A percentile compares a stretch with the other conserved stretches of the same genome.
Evolutionary conservation across 92 coral and sea anemone genomes (phyloP).

Genomic region (Scolanthus callimorphus): DNA sequence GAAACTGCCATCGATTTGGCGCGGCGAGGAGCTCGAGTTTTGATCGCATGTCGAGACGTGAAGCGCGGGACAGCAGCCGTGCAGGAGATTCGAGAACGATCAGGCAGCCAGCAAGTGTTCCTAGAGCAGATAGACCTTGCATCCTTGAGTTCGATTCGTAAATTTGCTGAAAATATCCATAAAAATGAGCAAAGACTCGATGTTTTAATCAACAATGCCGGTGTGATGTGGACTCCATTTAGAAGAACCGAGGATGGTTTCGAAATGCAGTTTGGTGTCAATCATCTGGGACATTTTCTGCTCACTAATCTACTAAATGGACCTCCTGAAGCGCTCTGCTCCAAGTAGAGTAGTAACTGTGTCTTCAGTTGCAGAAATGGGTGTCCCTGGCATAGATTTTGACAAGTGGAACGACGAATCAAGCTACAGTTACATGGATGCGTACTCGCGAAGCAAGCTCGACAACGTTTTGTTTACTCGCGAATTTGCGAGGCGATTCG

Average conservation of each 20-base stretch:
- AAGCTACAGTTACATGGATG: constrained; percentile 22
- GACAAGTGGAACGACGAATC: constrained; percentile 57
- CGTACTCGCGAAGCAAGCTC: constrained; percentile 86
- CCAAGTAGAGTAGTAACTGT: constrained; percentile 90
- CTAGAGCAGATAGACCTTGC: too few relatives aligned
- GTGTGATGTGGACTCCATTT: constrained; percentile 59
- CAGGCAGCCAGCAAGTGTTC: too few relatives aligned
- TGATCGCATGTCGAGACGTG: constrained; percentile 80
- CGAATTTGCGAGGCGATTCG: constrained; percentile 73
- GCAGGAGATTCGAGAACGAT: constrained; percentile 62
- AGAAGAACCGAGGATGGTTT: constrained; percentile 80
- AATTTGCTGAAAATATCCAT: constrained; percentile 56
- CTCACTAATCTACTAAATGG: constrained; percentile 65
- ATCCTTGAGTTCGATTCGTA: constrained; percentile 83
- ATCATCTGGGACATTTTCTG: constrained; percentile 93
- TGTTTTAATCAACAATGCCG: constrained; percentile 90
- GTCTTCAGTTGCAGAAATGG: constrained; percentile 59
- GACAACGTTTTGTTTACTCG: constrained; percentile 86
- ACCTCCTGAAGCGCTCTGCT: constrained; percentile 52
- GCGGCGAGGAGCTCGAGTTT: constrained; percentile 73
- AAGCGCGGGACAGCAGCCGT: constrained; percentile 72
- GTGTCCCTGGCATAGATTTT: constrained; percentile 64
- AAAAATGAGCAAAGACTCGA: constrained; percentile 63
- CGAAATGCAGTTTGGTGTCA: constrained; percentile 87
- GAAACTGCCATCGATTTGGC: constrained; percentile 81